phyloP scores from a whole-genome alignment of 2,888 invertebrate genomes.

The Sylvicola cinctus region DNA sequence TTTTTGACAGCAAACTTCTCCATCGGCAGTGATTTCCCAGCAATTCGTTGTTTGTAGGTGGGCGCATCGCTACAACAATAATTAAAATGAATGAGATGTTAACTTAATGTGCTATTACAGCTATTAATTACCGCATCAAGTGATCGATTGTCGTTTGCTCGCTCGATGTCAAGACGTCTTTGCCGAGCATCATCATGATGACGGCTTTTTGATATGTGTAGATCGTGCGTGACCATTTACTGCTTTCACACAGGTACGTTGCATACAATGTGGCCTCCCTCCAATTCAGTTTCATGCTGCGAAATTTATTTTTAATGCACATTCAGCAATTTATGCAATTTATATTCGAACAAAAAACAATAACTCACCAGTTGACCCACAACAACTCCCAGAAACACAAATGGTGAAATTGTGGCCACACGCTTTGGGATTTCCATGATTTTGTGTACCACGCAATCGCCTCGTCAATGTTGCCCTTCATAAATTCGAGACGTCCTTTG shows the following conservation, averaged over 20 bases:
- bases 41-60: constrained; percentile 66
- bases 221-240: constrained; percentile 81
- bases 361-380: constrained; percentile 61
- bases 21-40: constrained; percentile 91
- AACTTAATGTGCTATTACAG: too few relatives aligned
- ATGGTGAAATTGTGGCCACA: constrained; percentile 85
- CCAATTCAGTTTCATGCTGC: constrained; percentile 53
- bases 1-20: constrained; percentile 90
- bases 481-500: constrained; percentile 65
- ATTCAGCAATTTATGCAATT: neutral
- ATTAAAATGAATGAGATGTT: neutral
- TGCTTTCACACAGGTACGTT: constrained; percentile 46
- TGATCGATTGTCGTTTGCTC: constrained; percentile 35
- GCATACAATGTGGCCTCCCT: constrained; percentile 53
- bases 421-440: constrained; percentile 60
- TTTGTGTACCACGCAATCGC: constrained; percentile 56
- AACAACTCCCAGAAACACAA: constrained; percentile 87
- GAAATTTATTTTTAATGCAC: constrained; percentile 10
- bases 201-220: constrained; percentile 81
- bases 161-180: constrained; percentile 25
- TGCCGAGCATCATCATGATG: constrained; percentile 52
- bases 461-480: constrained; percentile 51
- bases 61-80: constrained; percentile 34
- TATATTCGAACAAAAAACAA: neutral
- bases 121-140: constrained; percentile 39